A percentile compares a stretch with the other conserved stretches of the same genome.
Conservation (phyloP, 2,797 vertebrate genomes). For the Denticeps clupeoides region DNA sequence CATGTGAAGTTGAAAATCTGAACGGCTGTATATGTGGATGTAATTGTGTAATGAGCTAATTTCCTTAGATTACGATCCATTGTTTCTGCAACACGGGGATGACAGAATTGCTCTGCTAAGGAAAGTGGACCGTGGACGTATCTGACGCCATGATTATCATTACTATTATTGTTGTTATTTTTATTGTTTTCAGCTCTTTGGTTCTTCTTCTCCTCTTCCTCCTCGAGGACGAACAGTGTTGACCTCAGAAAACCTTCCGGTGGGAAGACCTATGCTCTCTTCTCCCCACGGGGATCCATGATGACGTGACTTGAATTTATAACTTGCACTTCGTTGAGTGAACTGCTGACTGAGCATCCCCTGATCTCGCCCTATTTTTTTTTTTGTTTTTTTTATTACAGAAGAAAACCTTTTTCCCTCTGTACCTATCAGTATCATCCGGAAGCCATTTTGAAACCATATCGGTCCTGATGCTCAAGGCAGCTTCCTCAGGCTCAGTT, state of each 20-base stretch:
- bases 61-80: too few species aligned
- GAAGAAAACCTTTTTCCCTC: background rate
- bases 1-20: too few species aligned
- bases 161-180: background rate
- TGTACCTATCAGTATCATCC: background rate
- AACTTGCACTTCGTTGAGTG: slow-evolving; percentile 16
- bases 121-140: background rate
- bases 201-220: background rate
- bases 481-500: slow-evolving; percentile 19
- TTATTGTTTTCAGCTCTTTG: background rate
- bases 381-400: background rate
- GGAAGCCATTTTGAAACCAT: slow-evolving; percentile 1
- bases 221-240: slow-evolving; percentile 3
- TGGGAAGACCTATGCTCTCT: background rate
- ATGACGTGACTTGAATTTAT: slow-evolving; percentile 18
- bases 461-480: slow-evolving; percentile 12
- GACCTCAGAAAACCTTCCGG: background rate
- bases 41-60: too few species aligned
- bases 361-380: slow-evolving; percentile 11
- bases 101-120: slow-evolving; percentile 1
- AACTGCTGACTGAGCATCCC: slow-evolving; percentile 11
- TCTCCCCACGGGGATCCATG: background rate
- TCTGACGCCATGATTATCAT: background rate
- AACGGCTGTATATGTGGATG: too few species aligned
- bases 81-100: too few species aligned